Evolutionary conservation across 2,888 invertebrate species (phyloP), one percentile per base, ranked within the genome.

Genomic region (Leptinotarsa tumamoca): DNA sequence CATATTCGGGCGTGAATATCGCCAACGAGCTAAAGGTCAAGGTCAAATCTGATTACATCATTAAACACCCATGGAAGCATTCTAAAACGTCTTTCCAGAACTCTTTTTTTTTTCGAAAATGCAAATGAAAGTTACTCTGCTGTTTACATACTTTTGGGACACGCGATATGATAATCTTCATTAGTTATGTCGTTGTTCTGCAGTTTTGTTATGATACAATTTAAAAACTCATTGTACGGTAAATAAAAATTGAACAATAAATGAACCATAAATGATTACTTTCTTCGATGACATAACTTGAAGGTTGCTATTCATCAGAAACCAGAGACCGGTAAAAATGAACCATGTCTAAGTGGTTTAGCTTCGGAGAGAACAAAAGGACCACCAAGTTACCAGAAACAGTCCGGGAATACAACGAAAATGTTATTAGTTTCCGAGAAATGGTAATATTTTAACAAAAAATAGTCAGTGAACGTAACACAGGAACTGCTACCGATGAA

Each of bases 211-310:
- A 43, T 63, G 43, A 63, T 63, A 33, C 63, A 63, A 15, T n/a
- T 7, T n/a, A 63, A n/a, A 33, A 14, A 63, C 13, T n/a, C 63
- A 43, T 63, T 63, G 33, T 63, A 33, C 33, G 63, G 43, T 43
- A 10, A 10, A 43, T 43, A 13, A 43, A 43, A 43, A 43, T 43
- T 2, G 0, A 43, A 43, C 43, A 43, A 10, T 43, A 15, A 63
- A n/a, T 33, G 63, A 63, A 63, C n/a, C 63, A 15, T 17, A 43
- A 63, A 63, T 13, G 17, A 63, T 63, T 63, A 63, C 63, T 63
- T 63, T 33, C 43, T 43, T 63, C 63, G 33, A 17, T 63, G 63
- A 63, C n/a, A 43, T 63, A 63, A 63, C 63, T 63, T 7, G 27
- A 63, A 63, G 63, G 63, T 58, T 58, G 58, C 2, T 43, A 43